Evolutionary conservation across 2,888 invertebrate species (phyloP), one percentile per base, ranked within the genome.

Genomic region (Galerucella nymphaeae): DNA sequence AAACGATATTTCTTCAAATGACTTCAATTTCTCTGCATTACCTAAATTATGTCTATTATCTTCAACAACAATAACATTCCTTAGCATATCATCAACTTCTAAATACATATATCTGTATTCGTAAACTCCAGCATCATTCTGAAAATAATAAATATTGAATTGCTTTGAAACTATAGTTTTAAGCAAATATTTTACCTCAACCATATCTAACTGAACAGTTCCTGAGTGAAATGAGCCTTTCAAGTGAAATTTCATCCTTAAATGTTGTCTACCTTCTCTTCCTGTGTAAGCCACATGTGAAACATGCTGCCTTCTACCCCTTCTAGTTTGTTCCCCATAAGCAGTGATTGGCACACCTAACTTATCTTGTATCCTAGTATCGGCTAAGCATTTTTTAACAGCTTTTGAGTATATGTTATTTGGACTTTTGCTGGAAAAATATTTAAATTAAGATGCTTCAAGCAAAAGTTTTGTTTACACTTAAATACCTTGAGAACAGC

Each of bases 181-280:
- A 8, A 38, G 0, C 16, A 20, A 14, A 55, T 5, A 59, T 48
- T 58, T 59, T 86, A 96, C 96, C 89, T 94, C 91, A 84, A 91
- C 90, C 88, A 96, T 93, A 87, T 97, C 97, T 76, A 97, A 88
- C 84, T 96, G 92, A 10, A 94, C 97, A 66, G 95, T 93, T 50
- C 92, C 97, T 82, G 93, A 93, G 82, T 92, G 92, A 75, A 93
- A 90, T 58, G 91, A 88, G 50, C 97, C 97, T 87, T 96, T 93
- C 72, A 97, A 90, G 83, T 97, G 94, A 86, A 97, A 98, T 83
- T 93, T 91, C 94, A 98, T 96, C 80, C 96, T 90, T 89, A 97
- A 91, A 81, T 94, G 93, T 77, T 92, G 90, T 14, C 90, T 89
- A 18, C 94, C 96, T 83, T 95, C 91, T 41, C 73, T 78, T 76